Evolutionary conservation across 1,140 invertebrate genomes (phyloP).

Genomic region (Diprion similis): DNA sequence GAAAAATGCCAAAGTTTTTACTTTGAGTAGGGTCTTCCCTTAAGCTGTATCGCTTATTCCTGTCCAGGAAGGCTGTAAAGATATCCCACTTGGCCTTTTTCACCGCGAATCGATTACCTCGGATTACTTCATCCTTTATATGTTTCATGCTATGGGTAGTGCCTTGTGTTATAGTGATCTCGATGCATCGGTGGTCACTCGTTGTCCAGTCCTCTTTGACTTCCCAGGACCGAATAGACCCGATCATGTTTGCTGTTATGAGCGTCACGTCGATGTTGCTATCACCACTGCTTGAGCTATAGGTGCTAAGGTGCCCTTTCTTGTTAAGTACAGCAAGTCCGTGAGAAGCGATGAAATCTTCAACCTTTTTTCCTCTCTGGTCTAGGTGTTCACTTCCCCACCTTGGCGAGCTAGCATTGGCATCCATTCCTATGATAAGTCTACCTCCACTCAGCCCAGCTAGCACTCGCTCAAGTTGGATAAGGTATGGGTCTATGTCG

Average conservation of each 20-base stretch:
- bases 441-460: too few species aligned
- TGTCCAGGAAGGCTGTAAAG: too few species aligned
- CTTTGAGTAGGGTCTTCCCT: too few species aligned
- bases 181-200: constrained; percentile 17
- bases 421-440: constrained; percentile 11
- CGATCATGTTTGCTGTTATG: constrained; percentile 6
- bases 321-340: not conserved
- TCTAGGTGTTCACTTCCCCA: constrained; percentile 8
- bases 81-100: too few species aligned
- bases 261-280: constrained; percentile 18
- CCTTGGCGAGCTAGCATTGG: constrained; percentile 14
- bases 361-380: not conserved
- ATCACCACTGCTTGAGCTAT: not conserved
- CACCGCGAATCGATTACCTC: too few species aligned
- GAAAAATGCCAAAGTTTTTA: too few species aligned
- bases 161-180: too few species aligned
- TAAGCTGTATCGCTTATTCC: too few species aligned
- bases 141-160: too few species aligned
- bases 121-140: too few species aligned
- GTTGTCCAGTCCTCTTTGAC: constrained; percentile 14
- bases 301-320: not conserved
- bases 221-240: constrained; percentile 5
- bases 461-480: too few species aligned
- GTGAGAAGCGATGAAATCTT: constrained; percentile 1
- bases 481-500: too few species aligned